Evolutionary conservation across 92 coral and sea anemone genomes (phyloP).

Genomic region (Zoanthus solanderi): DNA sequence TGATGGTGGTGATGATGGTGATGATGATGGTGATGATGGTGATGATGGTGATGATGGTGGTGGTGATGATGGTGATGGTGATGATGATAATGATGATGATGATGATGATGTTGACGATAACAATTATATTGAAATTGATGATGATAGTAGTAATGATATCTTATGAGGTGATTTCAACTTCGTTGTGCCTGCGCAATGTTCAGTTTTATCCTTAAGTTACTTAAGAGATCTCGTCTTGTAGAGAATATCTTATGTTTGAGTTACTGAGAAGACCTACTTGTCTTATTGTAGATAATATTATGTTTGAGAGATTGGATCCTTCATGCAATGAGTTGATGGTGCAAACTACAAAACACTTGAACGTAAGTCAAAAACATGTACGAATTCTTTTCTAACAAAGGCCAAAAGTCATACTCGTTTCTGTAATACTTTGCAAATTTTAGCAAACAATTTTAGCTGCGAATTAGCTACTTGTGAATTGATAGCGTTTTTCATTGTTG

Average conservation of each 20-base stretch:
- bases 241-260: too few species aligned
- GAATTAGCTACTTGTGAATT: too few species aligned
- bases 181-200: too few species aligned
- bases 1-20: neutral
- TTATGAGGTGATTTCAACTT: too few species aligned
- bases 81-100: neutral
- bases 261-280: neutral
- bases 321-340: slow-evolving; percentile 82
- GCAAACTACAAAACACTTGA: slow-evolving; percentile 85
- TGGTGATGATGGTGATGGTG: neutral
- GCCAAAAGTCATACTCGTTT: neutral
- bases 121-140: neutral
- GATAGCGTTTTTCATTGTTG: too few species aligned
- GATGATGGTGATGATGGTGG: neutral
- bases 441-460: too few species aligned
- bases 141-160: neutral
- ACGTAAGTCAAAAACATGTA: slow-evolving; percentile 63
- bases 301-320: slow-evolving; percentile 86
- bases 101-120: too few species aligned
- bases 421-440: too few species aligned
- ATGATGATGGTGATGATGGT: neutral
- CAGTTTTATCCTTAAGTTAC: too few species aligned
- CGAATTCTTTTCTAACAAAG: neutral
- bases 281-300: slow-evolving; percentile 74
- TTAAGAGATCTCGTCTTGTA: too few species aligned